Evolutionary conservation across 2,797 vertebrate species (phyloP), one percentile per base, ranked within the genome.

Genomic region (Diplodus sargus): DNA sequence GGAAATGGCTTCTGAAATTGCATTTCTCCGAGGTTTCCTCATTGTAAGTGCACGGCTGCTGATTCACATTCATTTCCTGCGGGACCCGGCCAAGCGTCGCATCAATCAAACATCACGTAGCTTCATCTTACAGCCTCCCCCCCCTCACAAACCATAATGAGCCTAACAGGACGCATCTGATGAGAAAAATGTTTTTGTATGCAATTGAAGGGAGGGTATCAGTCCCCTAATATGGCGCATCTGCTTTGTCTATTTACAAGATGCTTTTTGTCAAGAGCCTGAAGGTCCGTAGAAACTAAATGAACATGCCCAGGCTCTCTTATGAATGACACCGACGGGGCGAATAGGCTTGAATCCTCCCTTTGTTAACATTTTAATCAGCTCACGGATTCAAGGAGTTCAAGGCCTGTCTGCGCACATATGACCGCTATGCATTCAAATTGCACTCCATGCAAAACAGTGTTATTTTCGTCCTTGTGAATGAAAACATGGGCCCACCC

Each of bases 1-100:
- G 90, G 91, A 95, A 95, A 94, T 94, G 91, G 90, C 16, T 90
- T 95, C 86, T 93, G 87, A 92, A 94, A 94, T 94, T 88, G 87
- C 83, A 94, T 93, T 94, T 93, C 5, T 89, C 82, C 74, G 70
- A 82, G 78, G 77, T 30, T 34, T 83, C 87, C 78, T 74, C 76
- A 65, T 91, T 90, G 90, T 87, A 89, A 92, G 90, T 83, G 81
- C 89, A 79, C n/a, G 52, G n/a, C 84, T 73, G 67, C 71, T 49
- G 86, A 81, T 71, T 80, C 74, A 28, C 70, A 74, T 91, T 91
- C 69, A 90, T 91, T 89, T 90, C 92, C 87, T 85, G 79, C 2
- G 75, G 80, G 86, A 86, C 70, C 75, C 62, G 65, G 87, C 85
- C 81, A 83, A 87, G 80, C 74, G 15, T 84, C 76, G 25, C 76